A percentile compares a stretch with the other conserved stretches of the same genome.
Evolutionary conservation across 1,140 invertebrate genomes (phyloP).

Genomic region (Mamestra configurata): DNA sequence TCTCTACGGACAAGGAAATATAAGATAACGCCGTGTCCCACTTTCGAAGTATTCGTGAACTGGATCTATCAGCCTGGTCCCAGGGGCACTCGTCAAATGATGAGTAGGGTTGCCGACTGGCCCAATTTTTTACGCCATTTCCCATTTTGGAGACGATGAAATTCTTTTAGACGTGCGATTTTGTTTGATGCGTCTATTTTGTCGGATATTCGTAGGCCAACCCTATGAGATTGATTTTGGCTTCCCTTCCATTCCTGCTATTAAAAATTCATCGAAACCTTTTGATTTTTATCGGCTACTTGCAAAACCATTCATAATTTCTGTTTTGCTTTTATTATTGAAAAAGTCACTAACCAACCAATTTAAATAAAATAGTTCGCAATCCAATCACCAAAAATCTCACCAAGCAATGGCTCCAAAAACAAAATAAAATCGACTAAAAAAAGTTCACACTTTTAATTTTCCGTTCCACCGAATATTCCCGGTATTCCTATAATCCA

Average conservation of each 20-base stretch:
- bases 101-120: slow-evolving; percentile 39
- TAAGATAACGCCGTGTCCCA: slow-evolving; percentile 31
- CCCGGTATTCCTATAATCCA: not conserved
- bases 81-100: slow-evolving; percentile 46
- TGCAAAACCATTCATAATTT: too few relatives aligned
- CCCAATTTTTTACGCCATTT: slow-evolving; percentile 50
- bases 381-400: not conserved
- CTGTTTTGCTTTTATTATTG: too few relatives aligned
- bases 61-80: slow-evolving; percentile 45
- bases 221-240: not conserved
- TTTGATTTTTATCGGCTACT: too few relatives aligned
- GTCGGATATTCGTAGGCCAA: not conserved
- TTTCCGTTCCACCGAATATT: not conserved
- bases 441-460: not conserved
- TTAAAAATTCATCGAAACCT: too few relatives aligned
- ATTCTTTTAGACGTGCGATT: slow-evolving; percentile 40
- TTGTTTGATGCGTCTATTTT: slow-evolving; percentile 11
- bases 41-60: slow-evolving; percentile 46
- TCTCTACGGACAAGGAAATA: slow-evolving; percentile 31
- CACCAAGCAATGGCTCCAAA: not conserved
- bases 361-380: too few relatives aligned
- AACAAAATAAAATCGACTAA: not conserved
- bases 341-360: too few relatives aligned
- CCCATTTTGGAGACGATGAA: slow-evolving; percentile 23
- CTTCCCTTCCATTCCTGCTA: not conserved